Evolutionary conservation across 1,140 invertebrate genomes (phyloP), one percentile per base, ranked within the genome.

Genomic region (Penaeus indicus): DNA sequence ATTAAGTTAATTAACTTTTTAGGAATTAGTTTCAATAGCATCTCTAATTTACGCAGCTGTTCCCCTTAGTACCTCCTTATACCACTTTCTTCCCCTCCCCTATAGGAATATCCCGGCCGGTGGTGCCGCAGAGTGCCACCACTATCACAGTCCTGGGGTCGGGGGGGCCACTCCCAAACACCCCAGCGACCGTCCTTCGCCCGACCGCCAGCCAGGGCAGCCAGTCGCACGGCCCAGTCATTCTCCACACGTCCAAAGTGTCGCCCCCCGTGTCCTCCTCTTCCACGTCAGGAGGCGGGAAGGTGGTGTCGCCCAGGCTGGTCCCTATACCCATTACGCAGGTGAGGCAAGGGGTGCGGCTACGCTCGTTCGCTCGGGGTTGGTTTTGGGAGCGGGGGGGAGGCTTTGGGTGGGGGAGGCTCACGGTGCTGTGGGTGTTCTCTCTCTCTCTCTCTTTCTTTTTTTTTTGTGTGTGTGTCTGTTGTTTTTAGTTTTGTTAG

Each of bases 171-270:
- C 64, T 69, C 10, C 16, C 79, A 13, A 78, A 72, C 21, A 21
- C 61, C 10, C n/a, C 82, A 32, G 18, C 80, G 8, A 81, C 85
- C 13, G 81, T 88, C 21, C 27, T 84, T 60, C 86, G 72, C 0
- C 72, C 86, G n/a, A 16, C 72, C 54, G 60, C 72, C 8, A 63
- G 64, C n/a, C 86, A 84, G 60, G 80, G 80, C 47, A n/a, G 64
- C 25, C 42, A 60, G 42, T 61, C 86, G 19, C 86, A 88, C 25
- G 67, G 54, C 10, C 86, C 86, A 3, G 81, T 88, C 62, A 88
- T 88, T 21, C 81, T 88, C 13, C 86, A 88, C 81, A 79, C 86
- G 0, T 88, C 86, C 11, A 88, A 84, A 47, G 86, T 88, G 42
- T 72, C 67, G 54, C 72, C 81, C 13, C 18, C 81, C 4, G 25